A percentile compares a stretch with the other conserved stretches of the same genome.
phyloP scores from a whole-genome alignment of 2,888 invertebrate species.

The Coleophora deauratella region DNA sequence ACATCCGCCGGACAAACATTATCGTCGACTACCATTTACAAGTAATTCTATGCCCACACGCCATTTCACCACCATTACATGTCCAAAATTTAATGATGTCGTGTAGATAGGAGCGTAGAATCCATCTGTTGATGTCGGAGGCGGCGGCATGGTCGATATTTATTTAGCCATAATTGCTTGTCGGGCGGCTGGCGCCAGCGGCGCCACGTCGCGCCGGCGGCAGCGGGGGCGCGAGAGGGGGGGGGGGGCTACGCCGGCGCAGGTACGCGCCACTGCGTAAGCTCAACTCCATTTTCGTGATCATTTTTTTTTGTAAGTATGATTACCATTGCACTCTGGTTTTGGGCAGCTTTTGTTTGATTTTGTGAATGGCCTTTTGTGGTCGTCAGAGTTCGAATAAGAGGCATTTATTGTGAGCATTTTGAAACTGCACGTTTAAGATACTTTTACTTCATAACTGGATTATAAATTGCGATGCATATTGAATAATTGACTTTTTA shows the following conservation, averaged over 20 bases:
- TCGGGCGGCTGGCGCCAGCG: slow-evolving; percentile 71
- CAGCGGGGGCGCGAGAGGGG: slow-evolving; percentile 19
- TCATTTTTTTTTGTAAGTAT: too few relatives aligned
- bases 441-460: too few relatives aligned
- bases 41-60: slow-evolving; percentile 46
- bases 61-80: slow-evolving; percentile 44
- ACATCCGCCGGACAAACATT: slow-evolving; percentile 38
- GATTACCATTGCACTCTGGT: slow-evolving; percentile 61
- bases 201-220: slow-evolving; percentile 52
- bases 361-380: slow-evolving; percentile 57
- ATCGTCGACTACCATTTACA: slow-evolving; percentile 43
- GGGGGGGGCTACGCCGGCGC: slow-evolving; percentile 37
- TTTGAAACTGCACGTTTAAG: neutral
- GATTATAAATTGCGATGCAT: too few relatives aligned
- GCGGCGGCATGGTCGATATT: slow-evolving; percentile 67
- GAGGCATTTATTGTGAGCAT: neutral
- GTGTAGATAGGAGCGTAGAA: slow-evolving; percentile 52
- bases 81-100: slow-evolving; percentile 56
- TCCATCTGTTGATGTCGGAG: slow-evolving; percentile 59
- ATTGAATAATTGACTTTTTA: too few relatives aligned
- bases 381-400: neutral
- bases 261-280: slow-evolving; percentile 60
- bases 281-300: slow-evolving; percentile 65
- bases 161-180: slow-evolving; percentile 74
- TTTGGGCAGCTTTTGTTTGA: slow-evolving; percentile 59